Base-by-base conservation (phyloP, 2,113 vertebrate species). In the Cisticola juncidis region DNA sequence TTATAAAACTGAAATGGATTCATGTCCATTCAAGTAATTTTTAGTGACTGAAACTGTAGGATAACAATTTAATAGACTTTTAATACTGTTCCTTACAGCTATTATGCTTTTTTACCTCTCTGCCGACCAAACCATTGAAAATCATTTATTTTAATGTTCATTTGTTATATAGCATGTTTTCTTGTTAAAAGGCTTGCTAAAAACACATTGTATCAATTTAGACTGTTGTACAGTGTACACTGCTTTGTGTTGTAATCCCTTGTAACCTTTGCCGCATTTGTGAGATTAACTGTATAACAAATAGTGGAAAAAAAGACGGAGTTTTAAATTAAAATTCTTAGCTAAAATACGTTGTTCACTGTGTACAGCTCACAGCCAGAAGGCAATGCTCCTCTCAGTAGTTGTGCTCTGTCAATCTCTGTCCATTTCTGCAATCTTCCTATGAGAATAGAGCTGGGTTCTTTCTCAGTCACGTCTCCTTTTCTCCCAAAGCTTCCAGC, bases 321-420 rank as follows among this genome's bases (percentile, higher is more conserved):
- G 28, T 18, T 66, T 70, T 1, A 45, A 64, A 92, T 56, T 35
- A 19, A 83, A 77, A 45, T 28, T 64, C 31, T 72, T 28, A 24
- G n/a, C 21, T 28, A 42, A 81, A 89, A 56, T 8, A 19, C 28
- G 53, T 11, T 3, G 1, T 54, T 83, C 1, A 6, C 60, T 18
- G 13, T 7, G 29, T 11, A 4, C 2, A 60, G 18, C 12, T 70
- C 17, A 17, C 20, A 71, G 4, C 10, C 9, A 0, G 1, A 45
- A 23, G 25, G 22, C 24, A 26, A 18, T 3, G 19, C 42, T 29
- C 10, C 33, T 35, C 68, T 45, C 71, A 15, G 1, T 2, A 66
- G 35, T 9, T 25, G 19, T 11, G 20, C n/a, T 83, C 66, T 56
- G 62, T 36, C 68, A 12, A 3, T 20, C 35, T 45, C 50, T 9